Evolutionary conservation across 2,888 invertebrate genomes (phyloP).

Genomic region (Hypercompe scribonia): DNA sequence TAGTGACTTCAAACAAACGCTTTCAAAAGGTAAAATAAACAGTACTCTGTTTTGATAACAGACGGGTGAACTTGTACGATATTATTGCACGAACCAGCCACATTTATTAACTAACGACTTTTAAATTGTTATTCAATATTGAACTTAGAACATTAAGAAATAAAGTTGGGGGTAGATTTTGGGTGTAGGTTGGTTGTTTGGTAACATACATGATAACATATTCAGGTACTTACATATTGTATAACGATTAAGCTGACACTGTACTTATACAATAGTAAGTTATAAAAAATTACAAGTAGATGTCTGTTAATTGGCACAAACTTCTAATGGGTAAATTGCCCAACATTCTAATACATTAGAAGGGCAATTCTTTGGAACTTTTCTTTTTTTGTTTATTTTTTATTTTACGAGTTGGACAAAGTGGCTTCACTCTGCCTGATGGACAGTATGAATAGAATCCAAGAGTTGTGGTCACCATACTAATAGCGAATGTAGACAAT

Average conservation of each 20-base stretch:
- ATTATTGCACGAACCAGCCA: conserved; percentile 28
- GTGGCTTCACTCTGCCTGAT: too few species aligned
- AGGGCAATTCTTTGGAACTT: neutral
- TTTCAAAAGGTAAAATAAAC: conserved; percentile 55
- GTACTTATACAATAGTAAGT: neutral
- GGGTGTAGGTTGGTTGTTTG: neutral
- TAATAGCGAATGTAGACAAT: too few species aligned
- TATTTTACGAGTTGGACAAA: too few species aligned
- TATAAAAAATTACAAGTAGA: neutral
- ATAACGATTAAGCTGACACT: neutral
- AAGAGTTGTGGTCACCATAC: too few species aligned
- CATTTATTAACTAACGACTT: conserved; percentile 12
- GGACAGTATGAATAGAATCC: too few species aligned
- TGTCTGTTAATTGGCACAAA: neutral
- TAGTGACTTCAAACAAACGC: conserved; percentile 43
- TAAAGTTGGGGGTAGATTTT: conserved; percentile 10
- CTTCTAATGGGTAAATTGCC: neutral
- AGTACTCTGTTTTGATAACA: conserved; percentile 59
- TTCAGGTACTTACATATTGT: neutral
- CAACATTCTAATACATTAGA: neutral
- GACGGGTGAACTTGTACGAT: conserved; percentile 36
- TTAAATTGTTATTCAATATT: conserved; percentile 19
- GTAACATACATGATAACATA: neutral
- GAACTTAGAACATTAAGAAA: conserved; percentile 14
- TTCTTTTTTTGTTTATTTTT: neutral